Evolutionary conservation across 2,113 vertebrate species (phyloP).

Genomic region (Camelus bactrianus): DNA sequence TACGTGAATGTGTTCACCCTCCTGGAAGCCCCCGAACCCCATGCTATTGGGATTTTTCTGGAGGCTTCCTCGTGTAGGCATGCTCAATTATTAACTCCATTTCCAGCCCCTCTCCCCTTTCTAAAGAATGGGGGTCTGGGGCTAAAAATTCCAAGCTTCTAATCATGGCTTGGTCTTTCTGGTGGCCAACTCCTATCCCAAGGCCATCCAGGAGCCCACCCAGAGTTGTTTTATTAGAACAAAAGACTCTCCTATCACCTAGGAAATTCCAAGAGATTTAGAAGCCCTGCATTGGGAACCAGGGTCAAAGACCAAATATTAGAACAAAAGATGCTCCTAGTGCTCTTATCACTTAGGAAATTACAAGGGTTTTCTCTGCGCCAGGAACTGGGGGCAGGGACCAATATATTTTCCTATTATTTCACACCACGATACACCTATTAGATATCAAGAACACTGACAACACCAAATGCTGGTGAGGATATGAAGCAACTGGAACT

Average conservation of each 20-base stretch:
- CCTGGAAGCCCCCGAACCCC: not conserved
- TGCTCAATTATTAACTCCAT: not conserved
- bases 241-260: not conserved
- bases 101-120: not conserved
- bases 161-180: not conserved
- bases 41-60: not conserved
- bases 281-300: not conserved
- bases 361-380: not conserved
- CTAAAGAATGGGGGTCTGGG: not conserved
- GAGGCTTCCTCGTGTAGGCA: not conserved
- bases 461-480: not conserved
- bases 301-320: slow-evolving; percentile 35
- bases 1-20: not conserved
- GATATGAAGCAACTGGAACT: not conserved
- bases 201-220: not conserved
- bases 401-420: not conserved
- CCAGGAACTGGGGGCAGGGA: not conserved
- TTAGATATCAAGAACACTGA: not conserved
- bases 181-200: not conserved
- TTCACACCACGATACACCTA: not conserved
- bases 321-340: slow-evolving; percentile 6
- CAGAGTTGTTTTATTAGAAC: not conserved
- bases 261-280: slow-evolving; percentile 26
- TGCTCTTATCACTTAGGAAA: not conserved
- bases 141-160: not conserved